Percentiles rank a stretch among this genome's conserved stretches.
Conservation (phyloP, 2,888 invertebrate species). For the Mycalesis mineus region DNA sequence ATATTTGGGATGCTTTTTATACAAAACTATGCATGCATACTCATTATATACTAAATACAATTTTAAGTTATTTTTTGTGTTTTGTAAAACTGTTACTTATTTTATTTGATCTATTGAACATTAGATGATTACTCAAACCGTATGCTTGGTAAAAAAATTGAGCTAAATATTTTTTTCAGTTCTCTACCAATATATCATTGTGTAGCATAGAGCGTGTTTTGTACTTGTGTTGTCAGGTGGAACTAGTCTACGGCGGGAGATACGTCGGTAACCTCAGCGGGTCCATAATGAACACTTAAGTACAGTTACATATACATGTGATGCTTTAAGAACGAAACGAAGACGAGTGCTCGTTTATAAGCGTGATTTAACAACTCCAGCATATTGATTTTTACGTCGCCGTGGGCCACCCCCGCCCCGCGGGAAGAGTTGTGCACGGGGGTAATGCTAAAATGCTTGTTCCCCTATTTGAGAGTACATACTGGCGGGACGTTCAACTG, state of each 20-base stretch:
- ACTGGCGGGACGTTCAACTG: conserved; percentile 68
- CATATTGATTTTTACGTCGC: conserved; percentile 81
- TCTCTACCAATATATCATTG: too few relatives aligned
- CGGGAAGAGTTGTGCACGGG: conserved; percentile 79
- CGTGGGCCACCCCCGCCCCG: conserved; percentile 75
- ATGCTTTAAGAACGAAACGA: conserved; percentile 76
- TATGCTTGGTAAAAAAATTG: too few relatives aligned
- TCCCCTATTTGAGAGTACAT: conserved; percentile 80
- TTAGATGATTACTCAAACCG: too few relatives aligned
- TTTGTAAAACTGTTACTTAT: too few relatives aligned
- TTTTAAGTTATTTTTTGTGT: too few relatives aligned
- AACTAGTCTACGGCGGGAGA: not conserved
- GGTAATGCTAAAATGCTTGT: conserved; percentile 80
- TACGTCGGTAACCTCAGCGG: conserved; percentile 16
- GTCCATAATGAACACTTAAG: conserved; percentile 43
- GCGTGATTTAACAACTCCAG: conserved; percentile 88
- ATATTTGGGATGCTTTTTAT: too few relatives aligned
- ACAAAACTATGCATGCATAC: too few relatives aligned
- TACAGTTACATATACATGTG: conserved; percentile 54
- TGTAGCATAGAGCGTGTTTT: too few relatives aligned
- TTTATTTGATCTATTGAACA: too few relatives aligned
- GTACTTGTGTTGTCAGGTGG: not conserved
- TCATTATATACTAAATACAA: too few relatives aligned
- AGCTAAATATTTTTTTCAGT: too few relatives aligned
- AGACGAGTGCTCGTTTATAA: conserved; percentile 80